Base-by-base conservation (phyloP, 2,888 invertebrate species). In the Aleiodes leptofemur region DNA sequence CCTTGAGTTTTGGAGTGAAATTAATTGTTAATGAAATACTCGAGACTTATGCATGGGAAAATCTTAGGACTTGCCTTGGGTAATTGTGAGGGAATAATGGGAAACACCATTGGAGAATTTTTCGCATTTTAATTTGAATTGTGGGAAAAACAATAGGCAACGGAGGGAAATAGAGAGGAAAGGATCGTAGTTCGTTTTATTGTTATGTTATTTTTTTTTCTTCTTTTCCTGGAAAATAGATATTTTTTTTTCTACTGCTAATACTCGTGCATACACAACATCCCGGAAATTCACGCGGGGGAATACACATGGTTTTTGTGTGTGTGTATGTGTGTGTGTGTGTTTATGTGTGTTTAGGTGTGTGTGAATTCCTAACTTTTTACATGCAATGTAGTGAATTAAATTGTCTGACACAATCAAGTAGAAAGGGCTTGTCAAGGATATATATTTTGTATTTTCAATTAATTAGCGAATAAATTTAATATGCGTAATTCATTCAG, bases 311-410 rank as follows among this genome's bases (percentile, higher is more conserved):
- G 56, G 23, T 38, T 55, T 34, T 6, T 34, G 5, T 34, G 2
- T 34, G 4, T 34, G 34, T 43, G 43, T 13, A 7, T 69, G 23
- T 69, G 31, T 55, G 23, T 56, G 23, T 38, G 34, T 23, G 23
- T 23, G 1, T 34, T 0, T 34, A 4, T 1, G 34, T 34, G 34
- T 34, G 1, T 43, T 29, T 7, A 7, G 55, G 38, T 69, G 31
- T 55, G 34, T 56, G 23, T 38, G 34, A 72, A 72, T 61, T 64
- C 34, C 29, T 34, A 57, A 23, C 70, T 71, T 71, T 59, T 23
- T 5, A n/a, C 50, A n/a, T 71, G 56, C 50, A 57, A 11, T 31
- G 31, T 57, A 57, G n/a, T 57, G 31, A 57, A 57, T 57, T 57
- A 13, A 57, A 57, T 57, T 6, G 29, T 57, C 57, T 57, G 57